phyloP scores from a whole-genome alignment of 92 coral and sea anemone species.

The Porites lobata region DNA sequence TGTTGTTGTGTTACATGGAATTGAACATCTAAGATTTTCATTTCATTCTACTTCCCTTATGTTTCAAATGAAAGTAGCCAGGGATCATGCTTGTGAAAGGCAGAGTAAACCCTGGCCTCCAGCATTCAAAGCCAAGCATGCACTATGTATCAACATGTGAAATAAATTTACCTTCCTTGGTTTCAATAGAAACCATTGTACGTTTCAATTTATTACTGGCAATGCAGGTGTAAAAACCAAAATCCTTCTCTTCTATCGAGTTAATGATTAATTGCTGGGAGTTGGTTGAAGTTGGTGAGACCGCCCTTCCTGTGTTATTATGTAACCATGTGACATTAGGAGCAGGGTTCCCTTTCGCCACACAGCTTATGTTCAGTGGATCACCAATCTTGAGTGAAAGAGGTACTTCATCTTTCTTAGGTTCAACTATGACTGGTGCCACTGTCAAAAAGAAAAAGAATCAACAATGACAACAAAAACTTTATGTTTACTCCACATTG shows the following conservation, averaged over 20 bases:
- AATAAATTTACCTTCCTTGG: not conserved
- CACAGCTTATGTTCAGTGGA: conserved; percentile 52
- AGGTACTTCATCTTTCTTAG: not conserved
- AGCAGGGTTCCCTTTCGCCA: conserved; percentile 81
- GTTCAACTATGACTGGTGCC: conserved; percentile 10
- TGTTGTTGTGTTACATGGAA: no score
- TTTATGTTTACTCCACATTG: no score
- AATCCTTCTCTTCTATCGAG: conserved; percentile 48
- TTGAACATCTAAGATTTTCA: no score
- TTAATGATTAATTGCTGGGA: conserved; percentile 40
- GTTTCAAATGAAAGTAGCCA: no score
- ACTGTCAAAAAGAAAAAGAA: not conserved
- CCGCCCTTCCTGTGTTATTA: conserved; percentile 12
- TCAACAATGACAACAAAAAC: not conserved
- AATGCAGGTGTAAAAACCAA: conserved; percentile 75
- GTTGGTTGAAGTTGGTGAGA: not conserved
- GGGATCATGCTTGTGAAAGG: no score
- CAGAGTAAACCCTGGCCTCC: no score
- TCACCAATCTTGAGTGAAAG: not conserved
- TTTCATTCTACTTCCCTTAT: no score
- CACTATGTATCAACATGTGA: not conserved
- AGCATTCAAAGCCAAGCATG: no score
- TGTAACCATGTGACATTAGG: conserved; percentile 76
- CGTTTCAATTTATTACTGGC: conserved; percentile 60
- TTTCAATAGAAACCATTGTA: not conserved